Base-by-base conservation (phyloP, 2,797 vertebrate species). In the Hapalemur alaotrensis region DNA sequence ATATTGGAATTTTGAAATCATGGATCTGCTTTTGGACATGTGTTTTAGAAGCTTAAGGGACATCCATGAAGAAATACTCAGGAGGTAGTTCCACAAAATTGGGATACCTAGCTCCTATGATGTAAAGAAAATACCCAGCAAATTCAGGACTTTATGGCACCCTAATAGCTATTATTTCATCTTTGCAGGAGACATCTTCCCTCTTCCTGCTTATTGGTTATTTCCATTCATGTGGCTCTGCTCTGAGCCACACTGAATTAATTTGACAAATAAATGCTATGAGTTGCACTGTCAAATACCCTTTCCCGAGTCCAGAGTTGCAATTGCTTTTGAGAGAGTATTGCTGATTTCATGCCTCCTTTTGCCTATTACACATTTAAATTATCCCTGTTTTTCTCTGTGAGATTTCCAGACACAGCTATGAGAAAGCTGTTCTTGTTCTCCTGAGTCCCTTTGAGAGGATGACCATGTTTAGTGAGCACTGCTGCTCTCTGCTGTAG, bases 231-330 rank as follows among this genome's bases (percentile, higher is more conserved):
- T 73, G 13, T 92, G 70, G 23, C 78, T 54, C 25, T 4, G 48
- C 28, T 85, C 48, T 88, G 48, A 91, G 28, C 17, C 48, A 79
- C 76, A 73, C 20, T 85, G 79, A 89, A 82, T 91, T 94, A 41
- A 94, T 57, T 87, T 93, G 80, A 85, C 69, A 79, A 79, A 75
- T 84, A 89, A 81, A 88, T 91, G 81, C 83, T 57, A 43, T 2
- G 25, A 93, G 22, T 91, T 63, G 61, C 54, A 65, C 67, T 43
- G 61, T 92, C 43, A 92, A 81, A 73, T 35, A 50, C 30, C 9
- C 46, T 92, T 89, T 76, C 50, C 50, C 18, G 46, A 86, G 35
- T 89, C 70, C 79, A 83, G 57, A 82, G 28, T 91, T 70, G 65
- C 2, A 89, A 59, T 46, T 67, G 83, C 22, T 52, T 81, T 80